phyloP scores from a whole-genome alignment of 2,113 vertebrate species.

The Hippocampus zosterae region DNA sequence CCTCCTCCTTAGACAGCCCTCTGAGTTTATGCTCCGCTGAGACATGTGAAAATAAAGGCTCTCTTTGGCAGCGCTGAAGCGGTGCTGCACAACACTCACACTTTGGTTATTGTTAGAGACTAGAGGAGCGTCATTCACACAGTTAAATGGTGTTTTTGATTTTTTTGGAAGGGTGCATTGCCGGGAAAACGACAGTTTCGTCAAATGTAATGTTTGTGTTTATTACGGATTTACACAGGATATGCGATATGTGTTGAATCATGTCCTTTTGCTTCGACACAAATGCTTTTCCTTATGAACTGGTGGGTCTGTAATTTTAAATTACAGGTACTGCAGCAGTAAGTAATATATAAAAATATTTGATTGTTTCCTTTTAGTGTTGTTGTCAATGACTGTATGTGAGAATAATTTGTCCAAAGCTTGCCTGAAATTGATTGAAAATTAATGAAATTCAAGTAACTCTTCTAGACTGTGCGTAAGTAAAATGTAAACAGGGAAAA shows the following conservation, averaged over 20 bases:
- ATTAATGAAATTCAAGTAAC: background rate
- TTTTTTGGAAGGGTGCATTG: background rate
- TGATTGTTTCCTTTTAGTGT: background rate
- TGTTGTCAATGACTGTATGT: background rate
- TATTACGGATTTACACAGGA: background rate
- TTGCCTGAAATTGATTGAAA: background rate
- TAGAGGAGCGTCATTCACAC: constrained; percentile 21
- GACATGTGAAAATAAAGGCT: constrained; percentile 66
- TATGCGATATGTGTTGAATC: background rate
- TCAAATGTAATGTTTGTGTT: background rate
- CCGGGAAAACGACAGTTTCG: background rate
- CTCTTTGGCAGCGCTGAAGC: constrained; percentile 45
- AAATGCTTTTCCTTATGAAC: too few species aligned
- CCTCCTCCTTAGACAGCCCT: constrained; percentile 39
- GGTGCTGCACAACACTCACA: constrained; percentile 40
- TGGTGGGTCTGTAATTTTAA: background rate
- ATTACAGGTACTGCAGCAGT: background rate
- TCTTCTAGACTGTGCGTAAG: background rate
- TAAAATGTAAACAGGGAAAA: background rate
- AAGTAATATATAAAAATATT: background rate
- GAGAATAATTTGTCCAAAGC: background rate
- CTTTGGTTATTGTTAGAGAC: constrained; percentile 22
- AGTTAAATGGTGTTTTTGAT: constrained; percentile 28
- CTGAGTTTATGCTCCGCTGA: constrained; percentile 54
- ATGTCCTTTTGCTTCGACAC: too few species aligned